Conservation (phyloP, 2,113 vertebrate species). For the Columba janthina region DNA sequence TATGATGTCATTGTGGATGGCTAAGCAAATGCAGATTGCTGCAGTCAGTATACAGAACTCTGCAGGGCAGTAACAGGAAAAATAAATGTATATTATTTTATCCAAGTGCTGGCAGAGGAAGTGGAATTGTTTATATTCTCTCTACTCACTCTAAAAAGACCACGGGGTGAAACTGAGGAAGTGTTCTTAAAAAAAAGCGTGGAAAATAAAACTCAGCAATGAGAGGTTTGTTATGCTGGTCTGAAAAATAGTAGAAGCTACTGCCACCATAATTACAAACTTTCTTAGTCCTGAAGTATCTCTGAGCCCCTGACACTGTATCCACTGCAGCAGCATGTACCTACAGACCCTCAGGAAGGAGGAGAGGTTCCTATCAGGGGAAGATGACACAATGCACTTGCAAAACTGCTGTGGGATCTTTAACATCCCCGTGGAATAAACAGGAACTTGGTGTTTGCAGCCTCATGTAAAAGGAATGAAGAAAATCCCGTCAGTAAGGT, state of each 20-base stretch:
- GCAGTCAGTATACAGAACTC: background rate
- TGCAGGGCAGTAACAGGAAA: background rate
- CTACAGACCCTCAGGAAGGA: background rate
- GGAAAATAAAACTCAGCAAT: background rate
- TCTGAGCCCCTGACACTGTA: background rate
- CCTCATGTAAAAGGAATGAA: slow-evolving; percentile 47
- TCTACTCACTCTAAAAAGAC: background rate
- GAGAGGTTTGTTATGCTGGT: background rate
- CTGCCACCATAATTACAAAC: background rate
- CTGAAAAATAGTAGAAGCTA: background rate
- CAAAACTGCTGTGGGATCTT: background rate
- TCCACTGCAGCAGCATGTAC: rapidly evolving
- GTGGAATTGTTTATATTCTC: background rate
- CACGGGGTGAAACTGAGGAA: background rate
- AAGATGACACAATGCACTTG: background rate
- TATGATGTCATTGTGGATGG: background rate
- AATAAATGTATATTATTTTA: background rate
- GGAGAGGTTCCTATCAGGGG: background rate
- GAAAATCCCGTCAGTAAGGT: slow-evolving; percentile 22
- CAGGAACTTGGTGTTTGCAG: slow-evolving; percentile 33
- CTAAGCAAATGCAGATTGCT: background rate
- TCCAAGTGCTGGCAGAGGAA: background rate
- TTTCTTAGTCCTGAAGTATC: background rate
- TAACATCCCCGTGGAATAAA: background rate
- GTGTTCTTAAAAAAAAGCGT: background rate